Conservation (phyloP, 1,140 invertebrate species). For the Ditylenchus dipsaci region DNA sequence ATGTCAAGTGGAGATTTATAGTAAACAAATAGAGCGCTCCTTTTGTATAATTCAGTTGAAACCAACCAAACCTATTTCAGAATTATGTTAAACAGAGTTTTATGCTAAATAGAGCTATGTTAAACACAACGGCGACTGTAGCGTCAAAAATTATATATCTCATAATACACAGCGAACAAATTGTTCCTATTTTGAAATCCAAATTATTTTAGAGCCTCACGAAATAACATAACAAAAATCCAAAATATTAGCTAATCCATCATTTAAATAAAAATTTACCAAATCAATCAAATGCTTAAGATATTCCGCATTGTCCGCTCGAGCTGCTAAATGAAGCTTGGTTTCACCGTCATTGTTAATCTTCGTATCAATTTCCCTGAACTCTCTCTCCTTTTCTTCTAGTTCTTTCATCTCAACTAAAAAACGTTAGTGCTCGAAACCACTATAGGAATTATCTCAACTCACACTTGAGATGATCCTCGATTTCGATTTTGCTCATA, state of each 20-base stretch:
- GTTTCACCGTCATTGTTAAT: slow-evolving; percentile 9
- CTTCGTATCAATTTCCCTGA: neutral
- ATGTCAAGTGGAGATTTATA: too few relatives aligned
- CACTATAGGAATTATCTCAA: neutral
- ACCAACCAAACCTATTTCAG: too few relatives aligned
- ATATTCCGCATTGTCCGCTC: neutral
- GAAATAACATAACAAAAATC: neutral
- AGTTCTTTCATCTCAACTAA: slow-evolving; percentile 5
- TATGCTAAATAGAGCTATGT: too few relatives aligned
- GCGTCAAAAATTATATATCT: too few relatives aligned
- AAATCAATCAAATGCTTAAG: neutral
- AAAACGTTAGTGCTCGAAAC: neutral
- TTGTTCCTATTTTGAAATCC: too few relatives aligned
- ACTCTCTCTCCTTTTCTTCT: neutral
- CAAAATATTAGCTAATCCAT: neutral
- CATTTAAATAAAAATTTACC: neutral
- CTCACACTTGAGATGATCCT: neutral
- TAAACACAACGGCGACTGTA: too few relatives aligned
- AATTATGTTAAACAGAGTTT: too few relatives aligned
- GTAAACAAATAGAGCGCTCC: too few relatives aligned
- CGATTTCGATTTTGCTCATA: neutral
- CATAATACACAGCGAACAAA: too few relatives aligned
- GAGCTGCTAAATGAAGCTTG: neutral
- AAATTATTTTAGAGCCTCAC: too few relatives aligned
- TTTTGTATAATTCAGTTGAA: too few relatives aligned